Percentiles rank a stretch among this genome's conserved stretches.
These are phyloP conservation scores for Geodia barretti DNA, from an alignment of 37 sponge, comb jelly and placozoan genomes.

Conservation along the genomic window DNA sequence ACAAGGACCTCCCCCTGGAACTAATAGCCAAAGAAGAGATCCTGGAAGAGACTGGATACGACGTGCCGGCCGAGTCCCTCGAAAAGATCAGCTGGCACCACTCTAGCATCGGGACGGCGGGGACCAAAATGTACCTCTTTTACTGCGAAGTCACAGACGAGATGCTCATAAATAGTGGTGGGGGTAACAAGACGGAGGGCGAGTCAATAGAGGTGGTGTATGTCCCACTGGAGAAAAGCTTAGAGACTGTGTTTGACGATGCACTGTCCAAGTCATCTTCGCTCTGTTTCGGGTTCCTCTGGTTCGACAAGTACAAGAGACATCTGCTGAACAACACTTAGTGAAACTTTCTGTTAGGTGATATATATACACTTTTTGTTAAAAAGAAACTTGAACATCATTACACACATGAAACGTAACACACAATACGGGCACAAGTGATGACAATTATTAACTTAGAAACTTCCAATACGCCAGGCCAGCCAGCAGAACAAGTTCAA, in stretches of 20 bases:
- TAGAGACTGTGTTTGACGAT: slow-evolving; percentile 62
- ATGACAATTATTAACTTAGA: slow-evolving; percentile 14
- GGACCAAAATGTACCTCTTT: slow-evolving; percentile 65
- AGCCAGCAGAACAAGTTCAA: slow-evolving; percentile 63
- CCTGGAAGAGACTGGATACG: slow-evolving; percentile 85
- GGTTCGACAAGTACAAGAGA: slow-evolving; percentile 73
- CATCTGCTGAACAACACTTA: background rate
- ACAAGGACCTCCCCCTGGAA: slow-evolving; percentile 64
- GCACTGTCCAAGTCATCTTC: slow-evolving; percentile 59
- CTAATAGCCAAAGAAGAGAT: slow-evolving; percentile 89
- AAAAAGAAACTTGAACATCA: no score
- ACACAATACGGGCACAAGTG: background rate
- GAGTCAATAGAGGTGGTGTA: slow-evolving; percentile 93
- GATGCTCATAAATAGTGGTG: slow-evolving; percentile 71
- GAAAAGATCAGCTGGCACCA: slow-evolving; percentile 47
- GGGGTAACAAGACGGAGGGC: slow-evolving; percentile 80
- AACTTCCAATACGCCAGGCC: slow-evolving; percentile 74
- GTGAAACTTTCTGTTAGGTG: background rate
- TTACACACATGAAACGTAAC: background rate
- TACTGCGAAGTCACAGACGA: slow-evolving; percentile 90
- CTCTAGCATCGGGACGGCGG: slow-evolving; percentile 76
- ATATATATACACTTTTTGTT: background rate
- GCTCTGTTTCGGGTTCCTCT: slow-evolving; percentile 76
- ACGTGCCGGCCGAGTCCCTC: slow-evolving; percentile 71
- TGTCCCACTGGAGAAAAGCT: slow-evolving; percentile 57